Evolutionary conservation across 2,113 vertebrate genomes (phyloP).

Genomic region (Poicephalus gulielmi): DNA sequence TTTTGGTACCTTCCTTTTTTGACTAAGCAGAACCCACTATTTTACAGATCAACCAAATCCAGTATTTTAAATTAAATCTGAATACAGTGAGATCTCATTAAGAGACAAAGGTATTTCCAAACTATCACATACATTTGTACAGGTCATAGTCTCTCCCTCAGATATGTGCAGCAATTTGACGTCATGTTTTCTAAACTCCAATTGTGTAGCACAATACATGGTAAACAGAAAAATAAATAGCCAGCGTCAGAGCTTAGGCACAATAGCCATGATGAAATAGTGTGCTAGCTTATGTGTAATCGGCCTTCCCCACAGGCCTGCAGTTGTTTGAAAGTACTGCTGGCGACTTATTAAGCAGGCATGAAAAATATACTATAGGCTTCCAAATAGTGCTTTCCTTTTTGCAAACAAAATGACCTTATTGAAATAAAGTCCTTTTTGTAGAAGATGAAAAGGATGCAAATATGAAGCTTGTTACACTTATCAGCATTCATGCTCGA

Average conservation of each 20-base stretch:
- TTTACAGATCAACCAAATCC: neutral
- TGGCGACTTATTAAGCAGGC: neutral
- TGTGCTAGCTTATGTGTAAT: neutral
- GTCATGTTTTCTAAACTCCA: neutral
- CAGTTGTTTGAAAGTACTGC: neutral
- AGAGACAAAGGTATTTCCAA: neutral
- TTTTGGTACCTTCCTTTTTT: neutral
- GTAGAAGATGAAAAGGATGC: slow-evolving; percentile 52
- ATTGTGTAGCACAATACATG: neutral
- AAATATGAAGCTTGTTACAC: slow-evolving; percentile 27
- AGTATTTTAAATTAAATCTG: neutral
- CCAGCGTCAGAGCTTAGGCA: neutral
- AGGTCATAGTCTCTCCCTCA: neutral
- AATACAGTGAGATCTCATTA: neutral
- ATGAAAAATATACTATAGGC: neutral
- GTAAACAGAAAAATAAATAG: neutral
- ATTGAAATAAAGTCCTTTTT: slow-evolving; percentile 14
- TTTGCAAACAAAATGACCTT: slow-evolving; percentile 29
- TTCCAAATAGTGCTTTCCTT: slow-evolving; percentile 7
- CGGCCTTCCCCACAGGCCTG: neutral
- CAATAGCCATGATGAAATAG: neutral
- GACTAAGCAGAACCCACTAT: neutral
- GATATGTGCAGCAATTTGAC: neutral
- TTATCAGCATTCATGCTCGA: slow-evolving; percentile 18
- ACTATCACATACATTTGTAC: neutral